Evolutionary conservation across 2,888 invertebrate species (phyloP), one percentile per base, ranked within the genome.

Genomic region (Cephalotes varians): DNA sequence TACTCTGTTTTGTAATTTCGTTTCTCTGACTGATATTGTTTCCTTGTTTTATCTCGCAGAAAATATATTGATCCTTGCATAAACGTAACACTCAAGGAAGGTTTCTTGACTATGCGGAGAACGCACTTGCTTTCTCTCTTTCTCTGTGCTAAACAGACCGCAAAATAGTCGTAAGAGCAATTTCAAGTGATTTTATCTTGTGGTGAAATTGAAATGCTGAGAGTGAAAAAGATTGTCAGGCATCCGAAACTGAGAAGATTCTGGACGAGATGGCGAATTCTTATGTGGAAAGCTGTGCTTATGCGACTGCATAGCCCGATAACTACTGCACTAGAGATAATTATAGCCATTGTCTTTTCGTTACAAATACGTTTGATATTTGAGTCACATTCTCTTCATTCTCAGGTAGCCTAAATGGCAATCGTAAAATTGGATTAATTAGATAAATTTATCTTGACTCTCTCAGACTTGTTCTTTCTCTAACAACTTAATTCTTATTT

Each of bases 331-430:
- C 28, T 88, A 0, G 87, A 90, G 65, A 83, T 90, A 28, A 37
- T 86, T 28, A 73, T 90, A 51, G 85, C 90, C 0, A 80, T 90
- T 34, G 54, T 86, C 34, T 81, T 87, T 67, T 84, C 83, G 9
- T 21, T 89, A 15, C 90, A 90, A 64, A 86, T 90, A 60, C 90
- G 89, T 67, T 71, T 90, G 1, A 85, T 90, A 18, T 90, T 89
- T n/a, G 82, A 89, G 12, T 88, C 90, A 0, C 56, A 81, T 5
- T 86, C 85, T 25, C 83, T 87, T 49, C 18, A 79, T 58, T 25
- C 40, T 2, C 84, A 85, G 76, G 89, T 87, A 73, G 58, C 21
- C 18, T 18, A 34, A 34, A 0, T 62, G 34, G 5, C 28, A 82
- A 51, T 65, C 15, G 18, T 34, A 62, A 49, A 40, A 10, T 81